Evolutionary conservation across 92 coral and sea anemone species (phyloP), one percentile per base, ranked within the genome.

Genomic region (Phenganax subtilis): DNA sequence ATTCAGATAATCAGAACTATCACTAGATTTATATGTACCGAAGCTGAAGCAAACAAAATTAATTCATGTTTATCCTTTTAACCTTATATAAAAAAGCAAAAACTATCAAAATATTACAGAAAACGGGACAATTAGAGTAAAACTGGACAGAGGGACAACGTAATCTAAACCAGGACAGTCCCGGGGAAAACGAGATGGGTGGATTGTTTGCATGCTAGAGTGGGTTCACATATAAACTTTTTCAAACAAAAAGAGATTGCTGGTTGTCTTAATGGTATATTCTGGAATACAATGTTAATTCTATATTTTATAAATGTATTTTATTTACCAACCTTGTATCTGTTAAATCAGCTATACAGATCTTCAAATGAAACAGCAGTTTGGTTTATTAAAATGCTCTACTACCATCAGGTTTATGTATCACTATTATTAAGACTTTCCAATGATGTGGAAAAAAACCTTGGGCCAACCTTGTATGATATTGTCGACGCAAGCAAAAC

Each of bases 401-500:
- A 12, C 17, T 64, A 15, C 12, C 10, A 28, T 20, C 6, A 75
- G 12, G 29, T 77, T n/a, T 10, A 77, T 77, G 71, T 60, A 10
- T 56, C 82, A 9, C 31, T 59, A 10, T 31, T 77, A 47, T 6
- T 77, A 12, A 59, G 30, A 58, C 31, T 77, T 12, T 27, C 60
- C 8, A 79, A 79, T 51, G 83, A 79, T 65, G 74, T 79, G 8
- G 73, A 79, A 37, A 5, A 51, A 63, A 79, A 63, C 65, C 83
- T 74, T 10, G 83, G 83, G 10, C 83, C 83, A 6, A 64, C 62
- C 0, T 11, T 65, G 28, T 54, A 77, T 77, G 64, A 62, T 28
- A 60, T 79, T 10, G 56, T 79, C 53, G 74, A 79, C 20, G 9
- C 61, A 63, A 44, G 7, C 14, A 65, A 9, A 44, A 79, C 83